A percentile compares a stretch with the other conserved stretches of the same genome.
Conservation (phyloP, 2,113 vertebrate genomes). For the Rhea americana region DNA sequence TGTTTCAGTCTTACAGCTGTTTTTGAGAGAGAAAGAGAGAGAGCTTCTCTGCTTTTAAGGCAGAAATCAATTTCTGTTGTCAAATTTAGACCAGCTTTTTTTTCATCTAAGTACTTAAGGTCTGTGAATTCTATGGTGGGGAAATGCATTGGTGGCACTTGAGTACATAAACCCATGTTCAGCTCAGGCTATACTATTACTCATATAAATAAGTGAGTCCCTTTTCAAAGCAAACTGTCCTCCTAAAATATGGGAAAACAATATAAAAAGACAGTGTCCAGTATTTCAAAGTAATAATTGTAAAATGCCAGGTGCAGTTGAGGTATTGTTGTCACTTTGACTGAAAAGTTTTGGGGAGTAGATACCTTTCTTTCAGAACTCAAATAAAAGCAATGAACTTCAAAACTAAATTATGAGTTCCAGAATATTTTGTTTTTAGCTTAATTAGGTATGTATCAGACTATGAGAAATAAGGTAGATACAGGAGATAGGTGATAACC, state of each 20-base stretch:
- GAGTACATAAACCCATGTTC: not conserved
- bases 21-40: not conserved
- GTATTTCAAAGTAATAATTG: not conserved
- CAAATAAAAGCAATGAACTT: not conserved
- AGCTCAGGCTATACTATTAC: not conserved
- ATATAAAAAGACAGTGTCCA: not conserved
- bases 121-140: not conserved
- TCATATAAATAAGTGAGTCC: not conserved
- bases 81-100: not conserved
- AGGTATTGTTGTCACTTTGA: not conserved
- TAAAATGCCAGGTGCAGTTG: not conserved
- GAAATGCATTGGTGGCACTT: rapidly evolving
- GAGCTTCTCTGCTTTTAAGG: not conserved
- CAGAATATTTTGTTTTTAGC: not conserved
- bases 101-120: not conserved
- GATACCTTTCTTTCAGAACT: not conserved
- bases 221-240: not conserved
- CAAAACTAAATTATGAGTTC: not conserved
- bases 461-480: not conserved
- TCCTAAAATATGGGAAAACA: not conserved
- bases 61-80: not conserved
- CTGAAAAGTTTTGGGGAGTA: not conserved
- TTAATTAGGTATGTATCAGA: not conserved
- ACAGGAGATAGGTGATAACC: not conserved
- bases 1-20: not conserved